Conservation (phyloP, 2,888 invertebrate genomes). For the Hirudinaria manillensis region DNA sequence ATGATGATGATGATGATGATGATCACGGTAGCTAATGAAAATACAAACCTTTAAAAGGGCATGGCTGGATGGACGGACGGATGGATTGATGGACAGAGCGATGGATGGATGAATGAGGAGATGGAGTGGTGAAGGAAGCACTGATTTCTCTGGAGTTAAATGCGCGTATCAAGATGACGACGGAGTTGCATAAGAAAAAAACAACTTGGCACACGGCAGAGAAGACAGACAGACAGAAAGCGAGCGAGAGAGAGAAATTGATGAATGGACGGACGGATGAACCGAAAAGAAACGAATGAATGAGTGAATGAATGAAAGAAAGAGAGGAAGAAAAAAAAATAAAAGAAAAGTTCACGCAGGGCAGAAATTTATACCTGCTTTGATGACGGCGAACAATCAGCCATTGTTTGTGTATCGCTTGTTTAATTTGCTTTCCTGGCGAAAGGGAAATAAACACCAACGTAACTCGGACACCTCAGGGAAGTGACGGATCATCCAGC, state of each 20-base stretch:
- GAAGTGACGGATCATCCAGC: neutral
- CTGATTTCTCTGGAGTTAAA: neutral
- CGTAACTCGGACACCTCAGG: neutral
- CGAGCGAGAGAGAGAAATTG: neutral
- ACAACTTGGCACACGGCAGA: neutral
- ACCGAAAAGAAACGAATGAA: neutral
- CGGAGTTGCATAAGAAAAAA: neutral
- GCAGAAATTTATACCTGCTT: slow-evolving; percentile 10
- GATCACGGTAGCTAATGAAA: too few species aligned
- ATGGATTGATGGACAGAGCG: too few species aligned
- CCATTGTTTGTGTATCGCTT: slow-evolving; percentile 1
- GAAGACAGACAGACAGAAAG: neutral
- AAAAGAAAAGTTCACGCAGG: neutral
- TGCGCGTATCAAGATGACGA: neutral
- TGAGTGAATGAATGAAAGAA: neutral
- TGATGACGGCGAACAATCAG: neutral
- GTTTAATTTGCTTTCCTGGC: neutral
- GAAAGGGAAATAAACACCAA: neutral
- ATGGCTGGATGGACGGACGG: too few species aligned
- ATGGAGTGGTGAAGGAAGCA: too few species aligned
- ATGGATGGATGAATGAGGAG: too few species aligned
- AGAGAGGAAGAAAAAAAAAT: neutral
- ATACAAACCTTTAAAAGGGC: too few species aligned
- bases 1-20: slow-evolving; percentile 16
- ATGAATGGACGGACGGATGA: neutral